Evolutionary conservation across 2,113 vertebrate species (phyloP).

Genomic region (Barbus barbus): DNA sequence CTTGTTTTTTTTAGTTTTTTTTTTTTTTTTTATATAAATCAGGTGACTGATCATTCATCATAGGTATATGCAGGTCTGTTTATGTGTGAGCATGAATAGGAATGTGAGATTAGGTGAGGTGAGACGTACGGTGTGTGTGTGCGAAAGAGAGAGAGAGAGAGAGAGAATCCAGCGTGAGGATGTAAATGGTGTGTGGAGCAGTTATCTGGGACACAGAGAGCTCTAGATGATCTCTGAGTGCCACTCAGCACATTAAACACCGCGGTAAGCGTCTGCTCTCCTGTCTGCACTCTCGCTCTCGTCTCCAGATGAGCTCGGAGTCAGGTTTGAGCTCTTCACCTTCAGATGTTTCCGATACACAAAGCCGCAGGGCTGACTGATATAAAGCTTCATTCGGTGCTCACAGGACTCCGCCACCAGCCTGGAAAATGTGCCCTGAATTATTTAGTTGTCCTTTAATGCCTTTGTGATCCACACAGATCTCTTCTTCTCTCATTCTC

Average conservation of each 20-base stretch:
- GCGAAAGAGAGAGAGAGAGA: too few relatives aligned
- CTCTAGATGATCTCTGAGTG: constrained; percentile 23
- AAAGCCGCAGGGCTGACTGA: constrained; percentile 25
- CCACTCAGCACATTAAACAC: constrained; percentile 30
- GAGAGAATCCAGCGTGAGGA: neutral
- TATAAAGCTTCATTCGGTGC: constrained; percentile 28
- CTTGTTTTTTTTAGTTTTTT: too few relatives aligned
- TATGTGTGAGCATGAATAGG: neutral
- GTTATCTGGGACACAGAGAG: constrained; percentile 23
- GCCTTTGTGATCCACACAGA: constrained; percentile 39
- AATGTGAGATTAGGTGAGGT: constrained; percentile 12
- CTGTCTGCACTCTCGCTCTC: constrained; percentile 22
- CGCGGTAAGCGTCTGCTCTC: neutral
- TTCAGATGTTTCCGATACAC: constrained; percentile 39
- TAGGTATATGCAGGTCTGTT: neutral
- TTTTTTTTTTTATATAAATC: neutral
- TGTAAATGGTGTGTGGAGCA: constrained; percentile 7
- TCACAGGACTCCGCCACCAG: constrained; percentile 13
- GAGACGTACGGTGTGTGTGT: neutral
- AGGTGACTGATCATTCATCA: neutral
- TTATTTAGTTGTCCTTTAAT: constrained; percentile 57
- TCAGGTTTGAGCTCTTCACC: constrained; percentile 36
- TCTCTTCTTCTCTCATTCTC: constrained; percentile 11
- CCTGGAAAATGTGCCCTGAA: constrained; percentile 49
- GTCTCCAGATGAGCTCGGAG: constrained; percentile 19